Percentiles rank a stretch among this genome's conserved stretches.
phyloP scores from a whole-genome alignment of 2,888 invertebrate species.

The Pseudolycoriella hygida region DNA sequence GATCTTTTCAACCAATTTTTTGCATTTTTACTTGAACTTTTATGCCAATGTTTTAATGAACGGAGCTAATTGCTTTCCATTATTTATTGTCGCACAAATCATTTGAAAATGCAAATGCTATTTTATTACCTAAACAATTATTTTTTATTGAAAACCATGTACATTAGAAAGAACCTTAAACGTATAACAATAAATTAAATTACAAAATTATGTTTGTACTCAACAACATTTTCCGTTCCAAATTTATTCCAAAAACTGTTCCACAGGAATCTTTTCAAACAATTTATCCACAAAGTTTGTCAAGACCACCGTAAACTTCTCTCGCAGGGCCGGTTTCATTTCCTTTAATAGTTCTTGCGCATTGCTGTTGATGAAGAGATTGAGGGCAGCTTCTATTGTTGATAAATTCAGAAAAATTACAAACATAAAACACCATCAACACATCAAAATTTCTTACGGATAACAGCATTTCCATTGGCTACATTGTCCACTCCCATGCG shows the following conservation, averaged over 20 bases:
- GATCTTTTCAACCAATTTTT: too few relatives aligned
- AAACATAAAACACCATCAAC: slow-evolving; percentile 9
- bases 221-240: too few relatives aligned
- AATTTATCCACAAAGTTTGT: slow-evolving; percentile 55
- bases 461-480: slow-evolving; percentile 59
- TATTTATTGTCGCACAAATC: too few relatives aligned
- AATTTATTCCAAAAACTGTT: slow-evolving; percentile 19
- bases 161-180: background rate
- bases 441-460: slow-evolving; percentile 39
- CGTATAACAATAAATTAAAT: background rate
- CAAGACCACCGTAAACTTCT: slow-evolving; percentile 58
- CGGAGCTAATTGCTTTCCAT: too few relatives aligned
- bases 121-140: too few relatives aligned
- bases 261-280: slow-evolving; percentile 58
- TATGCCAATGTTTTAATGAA: too few relatives aligned
- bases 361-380: slow-evolving; percentile 73
- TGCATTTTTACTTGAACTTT: too few relatives aligned
- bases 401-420: slow-evolving; percentile 1
- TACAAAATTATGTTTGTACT: too few relatives aligned
- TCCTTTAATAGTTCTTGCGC: slow-evolving; percentile 68
- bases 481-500: slow-evolving; percentile 75
- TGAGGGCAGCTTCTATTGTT: slow-evolving; percentile 60
- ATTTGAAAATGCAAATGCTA: too few relatives aligned
- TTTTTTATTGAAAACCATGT: too few relatives aligned
- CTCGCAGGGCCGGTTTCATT: slow-evolving; percentile 70